A percentile compares a stretch with the other conserved stretches of the same genome.
Conservation (phyloP, 1,140 invertebrate species). For the Eulimnadia texana region DNA sequence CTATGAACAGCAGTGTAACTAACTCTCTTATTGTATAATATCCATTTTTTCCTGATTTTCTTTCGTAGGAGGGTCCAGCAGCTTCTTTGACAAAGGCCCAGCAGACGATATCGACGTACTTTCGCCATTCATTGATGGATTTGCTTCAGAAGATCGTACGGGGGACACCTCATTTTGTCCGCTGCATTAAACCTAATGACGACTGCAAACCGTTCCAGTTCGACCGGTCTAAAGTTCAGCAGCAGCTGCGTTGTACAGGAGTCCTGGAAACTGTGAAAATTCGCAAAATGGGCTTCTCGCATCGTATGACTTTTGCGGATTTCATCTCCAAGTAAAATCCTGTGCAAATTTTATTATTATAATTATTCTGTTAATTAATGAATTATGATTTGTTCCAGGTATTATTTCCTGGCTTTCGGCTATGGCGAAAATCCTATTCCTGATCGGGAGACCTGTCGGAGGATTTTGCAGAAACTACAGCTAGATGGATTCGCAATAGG, state of each 20-base stretch:
- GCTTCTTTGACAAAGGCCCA: too few species aligned
- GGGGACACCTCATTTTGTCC: conserved; percentile 57
- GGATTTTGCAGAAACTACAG: conserved; percentile 51
- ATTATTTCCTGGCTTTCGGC: conserved; percentile 59
- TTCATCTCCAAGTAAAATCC: conserved; percentile 51
- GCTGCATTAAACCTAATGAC: conserved; percentile 71
- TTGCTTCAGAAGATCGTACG: conserved; percentile 49
- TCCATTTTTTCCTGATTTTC: too few species aligned
- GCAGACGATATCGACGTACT: conserved; percentile 71
- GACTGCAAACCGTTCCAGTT: conserved; percentile 47
- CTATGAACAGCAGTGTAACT: background rate
- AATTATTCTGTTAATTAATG: background rate
- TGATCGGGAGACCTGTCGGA: conserved; percentile 39
- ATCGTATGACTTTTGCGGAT: conserved; percentile 59
- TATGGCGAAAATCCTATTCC: conserved; percentile 53
- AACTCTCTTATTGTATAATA: too few species aligned
- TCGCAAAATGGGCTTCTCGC: conserved; percentile 63
- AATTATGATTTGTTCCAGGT: conserved; percentile 37
- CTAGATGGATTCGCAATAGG: conserved; percentile 71
- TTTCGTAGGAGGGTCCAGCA: too few species aligned
- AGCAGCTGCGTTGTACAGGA: conserved; percentile 63
- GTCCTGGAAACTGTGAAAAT: conserved; percentile 69
- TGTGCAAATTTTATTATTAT: conserved; percentile 1
- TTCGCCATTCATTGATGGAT: conserved; percentile 70
- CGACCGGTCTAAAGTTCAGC: conserved; percentile 52